Base-by-base conservation (phyloP, 2,797 vertebrate genomes). In the Sorex maritimensis region DNA sequence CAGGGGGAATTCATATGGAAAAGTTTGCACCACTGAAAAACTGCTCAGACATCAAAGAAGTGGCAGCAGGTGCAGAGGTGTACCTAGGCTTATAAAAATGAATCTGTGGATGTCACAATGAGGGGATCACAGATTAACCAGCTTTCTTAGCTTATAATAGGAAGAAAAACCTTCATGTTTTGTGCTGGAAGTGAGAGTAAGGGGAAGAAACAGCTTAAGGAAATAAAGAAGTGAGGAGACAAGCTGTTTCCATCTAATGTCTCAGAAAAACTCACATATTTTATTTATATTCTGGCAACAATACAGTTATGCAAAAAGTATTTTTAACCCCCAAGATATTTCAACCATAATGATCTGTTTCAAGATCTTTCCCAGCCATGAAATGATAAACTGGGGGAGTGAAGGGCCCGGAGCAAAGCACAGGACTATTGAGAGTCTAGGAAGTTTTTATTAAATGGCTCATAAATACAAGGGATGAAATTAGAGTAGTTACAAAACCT, bases 391-490 rank as follows among this genome's bases (percentile, higher is more conserved):
- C 17, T 77, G 67, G 41, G 93, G 26, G 71, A 93, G 49, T 67
- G 74, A 94, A 96, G 63, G 58, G 41, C 94, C 95, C 15, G 11
- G 94, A 97, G 90, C 52, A 81, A 90, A 30, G 52, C 7, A 38
- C 21, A 95, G 55, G 81, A 93, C 81, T 92, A 34, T 58, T 84
- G 80, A 92, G 83, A 94, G 72, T 91, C 91, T 92, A 95, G 81
- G 10, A 83, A 88, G 85, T 93, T 97, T 91, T 97, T 96, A 96
- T 93, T 97, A 93, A 86, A 77, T 0, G 4, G 30, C 79, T 97
- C 85, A 92, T 96, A 94, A 97, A 97, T 93, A 96, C 94, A 82
- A 97, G 96, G 94, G 61, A 97, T 67, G 92, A 96, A 97, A 97
- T 96, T 93, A 96, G 34, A 92, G 88, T 77, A 61, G 52, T 92